Base-by-base conservation (phyloP, 2,113 vertebrate genomes). In the Perccottus glenii region DNA sequence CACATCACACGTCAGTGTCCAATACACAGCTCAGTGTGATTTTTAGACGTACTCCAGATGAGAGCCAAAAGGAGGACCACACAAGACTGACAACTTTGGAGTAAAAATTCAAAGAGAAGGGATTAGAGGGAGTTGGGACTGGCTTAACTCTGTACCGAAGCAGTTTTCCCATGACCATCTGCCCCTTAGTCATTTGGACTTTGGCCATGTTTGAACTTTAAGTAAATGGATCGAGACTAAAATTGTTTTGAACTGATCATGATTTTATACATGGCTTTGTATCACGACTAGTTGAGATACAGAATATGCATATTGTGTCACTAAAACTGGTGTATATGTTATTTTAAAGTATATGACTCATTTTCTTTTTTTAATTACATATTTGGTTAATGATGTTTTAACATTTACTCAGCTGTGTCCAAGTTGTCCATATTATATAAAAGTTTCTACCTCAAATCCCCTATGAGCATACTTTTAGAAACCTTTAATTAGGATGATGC, bases 11-110 rank as follows among this genome's bases (percentile, higher is more conserved):
- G 50, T 52, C 15, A 43, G 49, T 70, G 43, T 64, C 56, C 59
- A 51, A 73, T 48, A 47, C 56, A 67, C 60, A 53, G 67, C 49
- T 56, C 65, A 7, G 70, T 35, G 56, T 67, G 68, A 61, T 49
- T 56, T 63, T 52, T 50, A 57, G 75, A 59, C 9, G 5, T 2
- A 5, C 4, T 1, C 8, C 52, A 68, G 77, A 66, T 53, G 80
- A 51, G 64, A 44, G 60, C 68, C 36, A 49, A 64, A 59, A 66
- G 68, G 69, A 5, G 51, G 32, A 32, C 51, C 51, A 53, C 51
- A 53, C 51, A 11, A 53, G 51, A n/a, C 32, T 36, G 52, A 55
- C 52, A 55, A 55, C 12, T 55, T 33, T 32, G 8, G 33, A 35
- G 52, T 40, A 55, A 11, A 36, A 33, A 55, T 55, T 55, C 52